Evolutionary conservation across 2,888 invertebrate genomes (phyloP).

Genomic region (Leptura quadrifasciata): DNA sequence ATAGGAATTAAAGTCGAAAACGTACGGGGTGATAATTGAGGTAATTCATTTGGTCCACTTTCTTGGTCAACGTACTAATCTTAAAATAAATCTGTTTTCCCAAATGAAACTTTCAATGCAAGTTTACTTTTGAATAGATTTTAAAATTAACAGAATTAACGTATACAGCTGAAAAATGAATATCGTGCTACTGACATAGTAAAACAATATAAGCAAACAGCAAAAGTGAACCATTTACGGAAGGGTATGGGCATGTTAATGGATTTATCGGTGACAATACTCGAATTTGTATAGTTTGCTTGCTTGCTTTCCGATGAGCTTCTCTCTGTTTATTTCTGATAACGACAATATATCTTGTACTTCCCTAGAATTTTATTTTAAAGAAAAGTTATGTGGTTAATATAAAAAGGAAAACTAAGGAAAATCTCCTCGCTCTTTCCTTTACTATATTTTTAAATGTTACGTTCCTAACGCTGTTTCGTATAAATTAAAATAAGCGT

Average conservation of each 20-base stretch:
- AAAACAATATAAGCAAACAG: slow-evolving; percentile 5
- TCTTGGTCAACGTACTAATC: slow-evolving; percentile 9
- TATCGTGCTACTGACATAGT: slow-evolving; percentile 36
- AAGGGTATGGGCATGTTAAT: neutral
- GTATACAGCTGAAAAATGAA: neutral
- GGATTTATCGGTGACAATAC: neutral
- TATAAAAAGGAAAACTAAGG: too few species aligned
- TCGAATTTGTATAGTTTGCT: neutral
- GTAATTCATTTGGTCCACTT: slow-evolving; percentile 24
- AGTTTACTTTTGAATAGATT: slow-evolving; percentile 25
- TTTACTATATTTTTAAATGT: too few species aligned
- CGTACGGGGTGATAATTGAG: neutral
- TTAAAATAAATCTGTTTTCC: slow-evolving; percentile 23
- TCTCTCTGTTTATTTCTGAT: too few species aligned
- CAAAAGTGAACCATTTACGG: slow-evolving; percentile 15
- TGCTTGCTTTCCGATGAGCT: neutral
- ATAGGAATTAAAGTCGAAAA: neutral
- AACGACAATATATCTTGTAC: too few species aligned
- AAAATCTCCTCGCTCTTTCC: too few species aligned
- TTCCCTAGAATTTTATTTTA: too few species aligned
- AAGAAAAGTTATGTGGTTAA: too few species aligned
- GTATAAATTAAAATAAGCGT: too few species aligned
- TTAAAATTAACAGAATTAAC: slow-evolving; percentile 19
- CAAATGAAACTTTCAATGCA: slow-evolving; percentile 17
- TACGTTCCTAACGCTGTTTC: too few species aligned